Percentiles rank a stretch among this genome's conserved stretches.
phyloP scores from a whole-genome alignment of 2,888 invertebrate species.

The Hanleya hanleyi region DNA sequence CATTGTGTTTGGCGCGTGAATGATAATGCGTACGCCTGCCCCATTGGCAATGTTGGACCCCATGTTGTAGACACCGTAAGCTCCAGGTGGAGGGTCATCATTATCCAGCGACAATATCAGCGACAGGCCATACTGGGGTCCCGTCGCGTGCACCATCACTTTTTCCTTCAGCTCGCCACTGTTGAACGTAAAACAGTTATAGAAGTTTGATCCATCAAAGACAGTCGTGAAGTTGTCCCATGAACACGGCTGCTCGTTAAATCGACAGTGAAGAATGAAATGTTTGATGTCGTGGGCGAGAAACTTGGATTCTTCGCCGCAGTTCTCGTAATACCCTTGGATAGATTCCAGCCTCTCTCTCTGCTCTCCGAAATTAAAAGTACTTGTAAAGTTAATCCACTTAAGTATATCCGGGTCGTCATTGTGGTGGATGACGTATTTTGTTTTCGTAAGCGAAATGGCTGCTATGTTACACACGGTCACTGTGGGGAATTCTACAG shows the following conservation, averaged over 20 bases:
- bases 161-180: constrained; percentile 48
- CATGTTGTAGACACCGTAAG: constrained; percentile 60
- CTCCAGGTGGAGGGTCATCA: constrained; percentile 59
- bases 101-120: constrained; percentile 66
- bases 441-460: constrained; percentile 57
- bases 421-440: constrained; percentile 36
- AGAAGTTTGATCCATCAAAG: constrained; percentile 63
- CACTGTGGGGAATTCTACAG: constrained; percentile 65
- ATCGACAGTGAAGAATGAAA: constrained; percentile 62
- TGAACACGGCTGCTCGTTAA: constrained; percentile 54
- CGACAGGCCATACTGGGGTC: constrained; percentile 67
- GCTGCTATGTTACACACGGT: constrained; percentile 68
- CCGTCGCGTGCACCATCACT: constrained; percentile 62
- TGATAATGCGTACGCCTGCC: constrained; percentile 65
- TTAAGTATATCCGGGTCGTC: constrained; percentile 35
- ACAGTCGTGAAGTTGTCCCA: constrained; percentile 55
- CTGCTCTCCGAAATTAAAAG: constrained; percentile 49
- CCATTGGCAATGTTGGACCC: constrained; percentile 64
- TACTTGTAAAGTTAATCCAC: constrained; percentile 49
- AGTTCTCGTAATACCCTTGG: constrained; percentile 65
- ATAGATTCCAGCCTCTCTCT: constrained; percentile 50
- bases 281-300: constrained; percentile 60
- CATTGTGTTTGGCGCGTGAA: constrained; percentile 68
- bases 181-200: constrained; percentile 69
- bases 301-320: constrained; percentile 52